Base-by-base conservation (phyloP, 2,797 vertebrate genomes). In the Diceros bicornis region DNA sequence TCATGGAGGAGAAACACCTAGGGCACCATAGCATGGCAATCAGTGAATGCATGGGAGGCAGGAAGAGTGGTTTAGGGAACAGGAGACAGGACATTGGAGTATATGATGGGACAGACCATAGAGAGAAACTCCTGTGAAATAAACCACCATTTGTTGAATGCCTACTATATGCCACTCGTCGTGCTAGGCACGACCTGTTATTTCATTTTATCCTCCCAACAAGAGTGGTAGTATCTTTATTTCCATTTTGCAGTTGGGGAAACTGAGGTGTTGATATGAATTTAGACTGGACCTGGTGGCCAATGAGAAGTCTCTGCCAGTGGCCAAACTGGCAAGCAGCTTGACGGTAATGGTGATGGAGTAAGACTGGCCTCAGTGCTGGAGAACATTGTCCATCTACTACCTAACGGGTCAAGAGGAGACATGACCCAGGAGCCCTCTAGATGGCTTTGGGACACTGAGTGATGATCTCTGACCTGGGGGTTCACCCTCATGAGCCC, bases 191-290 rank as follows among this genome's bases (percentile, higher is more conserved):
- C 69, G 41, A 8, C 16, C 50, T 78, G 29, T 62, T 52, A 59
- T 68, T 61, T 92, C n/a, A 41, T 57, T 83, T 57, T 83, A 68
- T 71, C 74, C 20, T 93, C 41, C 79, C 83, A 92, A 32, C n/a
- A 59, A 52, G 34, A 84, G 57, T 4, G 21, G 44, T n/a, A 25
- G 25, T 52, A 17, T 69, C 62, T 90, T 92, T 66, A 74, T 68
- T 96, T 92, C 59, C 61, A 37, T 44, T 74, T 89, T 57, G 18
- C 62, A 64, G 37, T 10, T 75, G 44, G 50, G 57, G 61, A 92
- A 92, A 95, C 17, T 23, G 77, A 94, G 41, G n/a, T 8, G 7
- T 77, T 34, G 21, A 9, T 68, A 77, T 29, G 13, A 79, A 90
- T 69, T 68, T 74, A 97, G 79, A 37, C 69, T 32, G 75, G 20